Conservation (phyloP, 2,797 vertebrate genomes). For the Botia kubotai region DNA sequence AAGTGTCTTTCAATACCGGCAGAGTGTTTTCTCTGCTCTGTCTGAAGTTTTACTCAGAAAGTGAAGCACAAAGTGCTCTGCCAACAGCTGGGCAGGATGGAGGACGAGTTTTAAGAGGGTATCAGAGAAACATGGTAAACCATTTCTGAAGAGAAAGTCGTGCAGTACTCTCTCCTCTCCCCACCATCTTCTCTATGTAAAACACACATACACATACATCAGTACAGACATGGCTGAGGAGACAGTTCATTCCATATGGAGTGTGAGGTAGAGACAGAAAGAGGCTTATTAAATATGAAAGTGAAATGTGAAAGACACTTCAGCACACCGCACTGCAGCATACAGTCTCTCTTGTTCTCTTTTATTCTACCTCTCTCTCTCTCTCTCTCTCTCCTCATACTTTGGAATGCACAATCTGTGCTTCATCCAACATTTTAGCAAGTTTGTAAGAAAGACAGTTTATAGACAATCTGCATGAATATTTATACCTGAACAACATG, state of each 20-base stretch:
- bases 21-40: not conserved
- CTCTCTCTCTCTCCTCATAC: not conserved
- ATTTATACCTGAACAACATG: conserved; percentile 61
- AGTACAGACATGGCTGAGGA: conserved; percentile 2
- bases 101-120: not conserved
- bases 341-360: conserved; percentile 28
- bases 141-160: not conserved
- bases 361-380: conserved; percentile 3
- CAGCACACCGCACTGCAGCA: conserved; percentile 43
- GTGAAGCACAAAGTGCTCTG: conserved; percentile 9
- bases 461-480: conserved; percentile 58
- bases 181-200: not conserved
- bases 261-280: conserved; percentile 15
- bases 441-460: conserved; percentile 34
- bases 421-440: not conserved
- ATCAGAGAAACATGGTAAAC: not conserved
- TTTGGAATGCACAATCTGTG: conserved; percentile 26
- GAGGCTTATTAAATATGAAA: conserved; percentile 54
- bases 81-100: not conserved
- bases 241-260: conserved; percentile 19
- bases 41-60: not conserved
- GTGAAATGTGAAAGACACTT: conserved; percentile 39
- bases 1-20: not conserved
- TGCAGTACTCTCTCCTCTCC: not conserved
- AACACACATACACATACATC: conserved; percentile 17